A percentile compares a stretch with the other conserved stretches of the same genome.
phyloP scores from a whole-genome alignment of 1,140 invertebrate species.

The Musca vetustissima region DNA sequence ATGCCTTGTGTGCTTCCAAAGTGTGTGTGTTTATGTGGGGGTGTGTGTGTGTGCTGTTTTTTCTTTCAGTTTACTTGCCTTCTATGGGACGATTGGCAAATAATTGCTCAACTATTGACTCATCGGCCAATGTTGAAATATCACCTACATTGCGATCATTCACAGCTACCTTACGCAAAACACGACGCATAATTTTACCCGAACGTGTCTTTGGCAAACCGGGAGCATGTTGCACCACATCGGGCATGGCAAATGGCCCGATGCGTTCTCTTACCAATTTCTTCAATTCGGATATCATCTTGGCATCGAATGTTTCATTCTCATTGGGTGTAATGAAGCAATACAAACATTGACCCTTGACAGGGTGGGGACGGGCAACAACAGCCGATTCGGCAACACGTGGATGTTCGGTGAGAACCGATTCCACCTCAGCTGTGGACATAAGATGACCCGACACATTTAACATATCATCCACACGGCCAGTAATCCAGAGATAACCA shows the following conservation, averaged over 20 bases:
- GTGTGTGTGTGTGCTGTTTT: neutral
- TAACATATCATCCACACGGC: conserved; percentile 95
- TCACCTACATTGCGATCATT: conserved; percentile 90
- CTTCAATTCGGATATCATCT: conserved; percentile 75
- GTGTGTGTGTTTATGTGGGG: neutral
- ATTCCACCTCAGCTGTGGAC: conserved; percentile 95
- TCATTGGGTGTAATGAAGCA: conserved; percentile 92
- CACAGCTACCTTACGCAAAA: conserved; percentile 89
- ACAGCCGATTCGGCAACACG: conserved; percentile 92
- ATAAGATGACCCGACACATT: conserved; percentile 97
- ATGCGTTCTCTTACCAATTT: conserved; percentile 87
- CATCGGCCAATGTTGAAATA: conserved; percentile 88
- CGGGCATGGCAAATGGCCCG: conserved; percentile 94
- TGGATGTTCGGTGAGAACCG: conserved; percentile 81
- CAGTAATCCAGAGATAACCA: conserved; percentile 96
- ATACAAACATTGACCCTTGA: conserved; percentile 96
- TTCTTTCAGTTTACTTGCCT: conserved; percentile 43
- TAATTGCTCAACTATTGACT: conserved; percentile 77
- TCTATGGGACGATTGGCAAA: conserved; percentile 69
- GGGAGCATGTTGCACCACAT: conserved; percentile 89
- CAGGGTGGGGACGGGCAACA: conserved; percentile 86
- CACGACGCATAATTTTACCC: conserved; percentile 96
- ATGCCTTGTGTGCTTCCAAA: neutral
- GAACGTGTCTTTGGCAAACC: conserved; percentile 95
- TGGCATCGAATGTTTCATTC: conserved; percentile 68